Base-by-base conservation (phyloP, 2,888 invertebrate species). In the Eudasyphora cyanicolor region DNA sequence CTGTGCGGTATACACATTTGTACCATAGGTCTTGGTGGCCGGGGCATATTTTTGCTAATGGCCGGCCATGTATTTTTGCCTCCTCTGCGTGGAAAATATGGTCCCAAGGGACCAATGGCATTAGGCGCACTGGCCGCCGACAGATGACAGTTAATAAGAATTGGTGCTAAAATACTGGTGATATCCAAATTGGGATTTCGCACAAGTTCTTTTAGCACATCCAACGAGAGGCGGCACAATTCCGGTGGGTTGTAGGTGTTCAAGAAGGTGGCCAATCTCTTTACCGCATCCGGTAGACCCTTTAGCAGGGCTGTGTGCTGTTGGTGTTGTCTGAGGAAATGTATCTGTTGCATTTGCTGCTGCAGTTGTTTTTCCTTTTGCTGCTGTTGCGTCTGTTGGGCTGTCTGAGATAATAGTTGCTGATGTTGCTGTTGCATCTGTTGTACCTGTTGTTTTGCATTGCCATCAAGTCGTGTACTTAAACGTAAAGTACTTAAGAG, bases 241-340 rank as follows among this genome's bases (percentile, higher is more conserved):
- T 98, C 97, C 4, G 96, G 94, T 45, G 97, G 96, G 89, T 97
- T 97, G 90, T 96, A 98, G 14, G 97, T 95, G 90, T 98, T 98
- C 75, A 98, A 94, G 86, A 98, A 93, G 0, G 97, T 97, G 38
- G 98, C 95, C 85, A 98, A 92, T 82, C 98, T 95, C 80, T 97
- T 94, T n/a, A 97, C 94, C 17, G 97, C 95, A 90, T 98, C 98
- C 49, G 96, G 95, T 94, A 97, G 95, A 88, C 98, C 98, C 92
- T 98, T 98, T 85, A 96, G 95, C 29, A 90, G 86, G 0, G 89
- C 86, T 1, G 90, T 88, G 32, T 91, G 90, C 27, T 91, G 90
- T 76, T 90, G 89, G 62, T 91, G 90, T 62, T 90, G 90, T 3
- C 90, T 88, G 32, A 90, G 85, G 10, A 89, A 88, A 35, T 89